phyloP scores from a whole-genome alignment of 2,797 vertebrate species.

The Phrynocephalus guinanensis region DNA sequence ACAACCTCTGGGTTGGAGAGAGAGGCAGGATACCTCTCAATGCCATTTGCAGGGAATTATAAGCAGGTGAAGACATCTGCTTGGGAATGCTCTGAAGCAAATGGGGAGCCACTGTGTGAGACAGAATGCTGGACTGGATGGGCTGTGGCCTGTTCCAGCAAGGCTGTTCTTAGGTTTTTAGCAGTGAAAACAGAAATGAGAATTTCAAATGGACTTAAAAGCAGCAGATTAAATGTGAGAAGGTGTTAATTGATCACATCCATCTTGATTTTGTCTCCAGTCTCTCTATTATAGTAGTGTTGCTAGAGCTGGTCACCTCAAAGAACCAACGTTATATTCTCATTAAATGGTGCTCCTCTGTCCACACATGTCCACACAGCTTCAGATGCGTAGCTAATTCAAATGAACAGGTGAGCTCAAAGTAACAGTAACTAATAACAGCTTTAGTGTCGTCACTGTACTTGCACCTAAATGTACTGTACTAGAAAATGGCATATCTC shows the following conservation, averaged over 20 bases:
- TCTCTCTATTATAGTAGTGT: not conserved
- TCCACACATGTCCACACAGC: not conserved
- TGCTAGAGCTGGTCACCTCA: not conserved
- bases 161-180: too few species aligned
- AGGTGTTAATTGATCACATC: not conserved
- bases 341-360: not conserved
- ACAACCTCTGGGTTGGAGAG: too few species aligned
- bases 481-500: not conserved
- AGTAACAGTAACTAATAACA: not conserved
- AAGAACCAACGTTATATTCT: not conserved
- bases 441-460: not conserved
- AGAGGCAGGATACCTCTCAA: too few species aligned
- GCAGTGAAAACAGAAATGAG: not conserved
- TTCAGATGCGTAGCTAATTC: not conserved
- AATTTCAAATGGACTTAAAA: constrained; percentile 30
- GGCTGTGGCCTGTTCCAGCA: too few species aligned
- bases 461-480: not conserved
- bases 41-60: too few species aligned
- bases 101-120: too few species aligned
- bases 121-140: too few species aligned
- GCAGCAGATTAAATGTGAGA: not conserved
- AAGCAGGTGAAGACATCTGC: too few species aligned
- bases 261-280: not conserved
- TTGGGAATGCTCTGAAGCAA: too few species aligned
- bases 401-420: not conserved